Conservation (phyloP, 2,888 invertebrate genomes). For the Xylocampa areola region DNA sequence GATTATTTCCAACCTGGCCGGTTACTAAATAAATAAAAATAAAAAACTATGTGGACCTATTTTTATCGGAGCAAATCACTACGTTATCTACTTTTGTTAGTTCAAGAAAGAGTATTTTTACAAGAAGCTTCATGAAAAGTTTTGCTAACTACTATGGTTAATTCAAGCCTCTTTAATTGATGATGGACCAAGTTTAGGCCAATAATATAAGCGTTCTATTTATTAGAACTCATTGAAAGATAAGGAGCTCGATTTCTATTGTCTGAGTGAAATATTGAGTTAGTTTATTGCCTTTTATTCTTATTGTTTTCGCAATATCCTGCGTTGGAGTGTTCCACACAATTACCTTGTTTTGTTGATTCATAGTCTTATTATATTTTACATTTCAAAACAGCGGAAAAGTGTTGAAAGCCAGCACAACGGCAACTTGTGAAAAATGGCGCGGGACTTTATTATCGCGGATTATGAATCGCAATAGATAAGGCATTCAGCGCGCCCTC, state of each 20-base stretch:
- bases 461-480: constrained; percentile 78
- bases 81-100: too few relatives aligned
- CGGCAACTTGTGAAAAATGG: constrained; percentile 66
- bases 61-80: too few relatives aligned
- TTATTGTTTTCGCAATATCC: constrained; percentile 55
- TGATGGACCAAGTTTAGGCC: constrained; percentile 26
- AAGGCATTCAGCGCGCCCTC: constrained; percentile 78
- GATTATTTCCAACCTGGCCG: too few relatives aligned
- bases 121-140: too few relatives aligned
- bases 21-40: too few relatives aligned
- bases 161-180: constrained; percentile 1
- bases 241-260: constrained; percentile 53
- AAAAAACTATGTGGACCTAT: too few relatives aligned
- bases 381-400: constrained; percentile 56
- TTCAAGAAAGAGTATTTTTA: too few relatives aligned
- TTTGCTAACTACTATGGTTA: too few relatives aligned
- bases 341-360: constrained; percentile 51
- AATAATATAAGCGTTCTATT: constrained; percentile 49
- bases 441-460: constrained; percentile 68
- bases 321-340: constrained; percentile 44
- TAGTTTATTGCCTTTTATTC: constrained; percentile 55
- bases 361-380: constrained; percentile 55
- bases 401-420: constrained; percentile 60
- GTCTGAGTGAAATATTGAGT: constrained; percentile 55
- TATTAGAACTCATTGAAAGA: constrained; percentile 50